These are phyloP conservation scores for Entomobrya proxima DNA, from an alignment of 2,888 invertebrate genomes.

Conservation along the genomic window DNA sequence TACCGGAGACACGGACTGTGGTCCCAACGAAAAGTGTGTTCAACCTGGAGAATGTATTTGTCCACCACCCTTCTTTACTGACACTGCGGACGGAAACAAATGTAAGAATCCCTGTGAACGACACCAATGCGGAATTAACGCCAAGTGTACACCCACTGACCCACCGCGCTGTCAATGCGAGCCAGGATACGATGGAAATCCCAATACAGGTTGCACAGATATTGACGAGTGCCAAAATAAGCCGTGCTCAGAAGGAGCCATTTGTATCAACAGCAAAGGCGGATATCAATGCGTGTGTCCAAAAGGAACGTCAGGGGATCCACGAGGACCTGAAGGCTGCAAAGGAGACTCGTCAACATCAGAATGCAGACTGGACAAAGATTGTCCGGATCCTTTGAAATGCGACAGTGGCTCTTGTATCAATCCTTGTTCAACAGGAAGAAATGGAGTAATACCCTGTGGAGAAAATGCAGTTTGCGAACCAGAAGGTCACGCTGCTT, in stretches of 20 bases:
- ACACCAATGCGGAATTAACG: conserved; percentile 92
- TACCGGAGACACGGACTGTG: conserved; percentile 88
- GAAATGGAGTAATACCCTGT: conserved; percentile 82
- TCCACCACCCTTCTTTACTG: conserved; percentile 92
- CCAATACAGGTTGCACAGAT: conserved; percentile 84
- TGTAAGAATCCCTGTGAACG: conserved; percentile 95
- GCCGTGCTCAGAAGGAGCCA: conserved; percentile 92
- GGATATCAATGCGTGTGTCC: conserved; percentile 92
- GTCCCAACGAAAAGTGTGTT: conserved; percentile 91
- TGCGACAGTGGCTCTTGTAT: conserved; percentile 88
- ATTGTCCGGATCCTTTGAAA: conserved; percentile 88
- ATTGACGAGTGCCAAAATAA: conserved; percentile 89
- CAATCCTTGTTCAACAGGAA: conserved; percentile 84
- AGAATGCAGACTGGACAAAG: conserved; percentile 83
- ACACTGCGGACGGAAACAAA: conserved; percentile 87
- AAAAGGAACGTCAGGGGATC: conserved; percentile 88
- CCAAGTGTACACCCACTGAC: conserved; percentile 76
- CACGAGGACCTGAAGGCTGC: conserved; percentile 88
- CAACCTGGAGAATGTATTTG: conserved; percentile 95
- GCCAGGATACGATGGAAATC: conserved; percentile 92
- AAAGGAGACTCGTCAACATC: conserved; percentile 76
- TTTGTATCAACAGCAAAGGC: conserved; percentile 91
- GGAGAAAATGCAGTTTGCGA: conserved; percentile 91
- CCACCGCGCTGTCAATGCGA: conserved; percentile 85
- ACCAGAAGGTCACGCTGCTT: conserved; percentile 90